Evolutionary conservation across 2,797 vertebrate genomes (phyloP), one percentile per base, ranked within the genome.

Genomic region (Zenarchopterus dispar): DNA sequence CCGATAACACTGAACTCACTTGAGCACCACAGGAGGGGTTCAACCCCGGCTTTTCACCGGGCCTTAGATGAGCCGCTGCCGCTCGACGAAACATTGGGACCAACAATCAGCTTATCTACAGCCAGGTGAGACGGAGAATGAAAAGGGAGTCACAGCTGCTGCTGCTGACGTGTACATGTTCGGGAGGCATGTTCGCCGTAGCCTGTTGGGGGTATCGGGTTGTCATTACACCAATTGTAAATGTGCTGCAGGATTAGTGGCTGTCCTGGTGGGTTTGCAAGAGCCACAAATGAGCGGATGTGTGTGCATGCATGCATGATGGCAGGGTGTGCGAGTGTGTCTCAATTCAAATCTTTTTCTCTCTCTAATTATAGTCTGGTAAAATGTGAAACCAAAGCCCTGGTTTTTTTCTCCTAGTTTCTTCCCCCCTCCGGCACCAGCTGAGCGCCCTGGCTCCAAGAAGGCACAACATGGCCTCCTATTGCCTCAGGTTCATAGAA

Each of bases 121-220:
- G 53, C 74, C 78, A 88, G 82, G 77, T 79, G 81, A 84, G 71
- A 51, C 31, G 19, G 46, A 60, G 51, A 67, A 65, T 62, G 79
- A 60, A 8, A 13, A 39, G 84, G 91, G 86, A 77, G 89, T 46
- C 69, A 84, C 89, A 94, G 93, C 93, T 91, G 90, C 81, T 87
- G 74, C 79, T 47, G 70, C 75, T 78, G 86, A 87, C 92, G 91
- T 75, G 81, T 85, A 49, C 72, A 90, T 84, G 93, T 86, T 80
- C 72, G 73, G 51, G 73, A 81, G 85, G 85, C 75, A 61, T 65
- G 84, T 71, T 59, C 0, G 49, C 52, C 6, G 7, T 1, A 28
- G 74, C 75, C 73, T 84, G 61, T 50, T 26, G 79, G 76, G 90
- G 77, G 76, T 88, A 89, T 91, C 89, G 50, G 78, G 84, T 92